phyloP scores from a whole-genome alignment of 2,888 invertebrate genomes.

The Dorcus parallelipipedus region DNA sequence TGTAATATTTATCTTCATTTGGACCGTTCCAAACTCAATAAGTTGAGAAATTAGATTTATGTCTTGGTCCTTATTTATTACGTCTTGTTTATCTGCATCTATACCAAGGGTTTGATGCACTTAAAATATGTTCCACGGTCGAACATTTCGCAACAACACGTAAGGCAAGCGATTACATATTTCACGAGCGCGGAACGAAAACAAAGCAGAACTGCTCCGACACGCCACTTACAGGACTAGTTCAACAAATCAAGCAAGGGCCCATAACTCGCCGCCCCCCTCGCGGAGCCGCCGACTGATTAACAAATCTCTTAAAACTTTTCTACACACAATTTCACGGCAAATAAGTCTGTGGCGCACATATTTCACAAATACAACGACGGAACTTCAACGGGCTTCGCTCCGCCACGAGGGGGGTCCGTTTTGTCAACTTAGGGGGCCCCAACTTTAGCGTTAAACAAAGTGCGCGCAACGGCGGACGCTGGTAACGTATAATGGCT shows the following conservation, averaged over 20 bases:
- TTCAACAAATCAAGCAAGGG: background rate
- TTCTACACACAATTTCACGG: slow-evolving; percentile 25
- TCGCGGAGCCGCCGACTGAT: background rate
- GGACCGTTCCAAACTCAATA: too few relatives aligned
- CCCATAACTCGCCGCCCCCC: background rate
- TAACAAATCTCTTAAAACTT: slow-evolving; percentile 4
- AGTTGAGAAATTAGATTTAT: too few relatives aligned
- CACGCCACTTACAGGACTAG: too few relatives aligned
- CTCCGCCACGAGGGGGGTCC: slow-evolving; percentile 25
- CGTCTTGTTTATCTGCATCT: too few relatives aligned
- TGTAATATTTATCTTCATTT: too few relatives aligned
- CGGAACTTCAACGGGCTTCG: slow-evolving; percentile 11
- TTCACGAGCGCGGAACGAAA: too few relatives aligned
- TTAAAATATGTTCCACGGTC: too few relatives aligned
- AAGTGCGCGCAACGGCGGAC: slow-evolving; percentile 22
- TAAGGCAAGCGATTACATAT: too few relatives aligned
- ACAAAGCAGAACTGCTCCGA: too few relatives aligned
- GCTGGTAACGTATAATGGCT: slow-evolving; percentile 20
- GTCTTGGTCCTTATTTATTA: too few relatives aligned
- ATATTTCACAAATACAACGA: slow-evolving; percentile 28
- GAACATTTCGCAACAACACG: too few relatives aligned
- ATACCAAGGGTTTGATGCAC: too few relatives aligned
- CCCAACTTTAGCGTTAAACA: slow-evolving; percentile 27
- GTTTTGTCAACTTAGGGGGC: slow-evolving; percentile 29
- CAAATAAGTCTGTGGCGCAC: slow-evolving; percentile 26